A percentile compares a stretch with the other conserved stretches of the same genome.
phyloP scores from a whole-genome alignment of 2,113 vertebrate genomes.

The Barbus barbus region DNA sequence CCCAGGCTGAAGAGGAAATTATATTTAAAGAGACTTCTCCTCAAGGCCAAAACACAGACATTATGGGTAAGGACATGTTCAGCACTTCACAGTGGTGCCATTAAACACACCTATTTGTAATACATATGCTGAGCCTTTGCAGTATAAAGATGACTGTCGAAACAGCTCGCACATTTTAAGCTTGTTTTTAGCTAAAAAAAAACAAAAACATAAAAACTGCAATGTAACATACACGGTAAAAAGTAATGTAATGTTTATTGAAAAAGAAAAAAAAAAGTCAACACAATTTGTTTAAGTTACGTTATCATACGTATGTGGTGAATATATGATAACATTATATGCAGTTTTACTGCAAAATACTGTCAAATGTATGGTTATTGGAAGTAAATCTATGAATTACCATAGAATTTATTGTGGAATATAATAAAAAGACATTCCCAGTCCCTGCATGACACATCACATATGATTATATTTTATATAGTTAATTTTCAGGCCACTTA shows the following conservation, averaged over 20 bases:
- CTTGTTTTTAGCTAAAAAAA: too few species aligned
- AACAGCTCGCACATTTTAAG: too few species aligned
- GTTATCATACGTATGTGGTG: background rate
- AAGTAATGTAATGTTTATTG: background rate
- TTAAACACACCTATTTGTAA: background rate
- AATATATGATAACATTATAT: background rate
- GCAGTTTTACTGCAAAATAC: background rate
- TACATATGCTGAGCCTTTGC: background rate
- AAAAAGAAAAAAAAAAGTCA: too few species aligned
- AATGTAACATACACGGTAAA: background rate
- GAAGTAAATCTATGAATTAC: background rate
- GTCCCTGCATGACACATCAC: background rate
- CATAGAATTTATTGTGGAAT: background rate
- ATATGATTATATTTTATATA: background rate
- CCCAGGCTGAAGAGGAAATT: conserved; percentile 18
- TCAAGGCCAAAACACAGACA: conserved; percentile 13
- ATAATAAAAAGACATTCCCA: background rate
- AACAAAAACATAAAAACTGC: background rate
- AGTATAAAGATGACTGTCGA: background rate
- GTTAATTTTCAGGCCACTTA: too few species aligned
- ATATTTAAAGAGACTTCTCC: background rate
- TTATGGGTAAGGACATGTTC: conserved; percentile 56
- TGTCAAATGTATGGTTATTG: background rate
- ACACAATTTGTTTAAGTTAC: background rate
- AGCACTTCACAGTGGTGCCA: background rate